Evolutionary conservation across 2,113 vertebrate genomes (phyloP), one percentile per base, ranked within the genome.

Genomic region (Vulpes vulpes): DNA sequence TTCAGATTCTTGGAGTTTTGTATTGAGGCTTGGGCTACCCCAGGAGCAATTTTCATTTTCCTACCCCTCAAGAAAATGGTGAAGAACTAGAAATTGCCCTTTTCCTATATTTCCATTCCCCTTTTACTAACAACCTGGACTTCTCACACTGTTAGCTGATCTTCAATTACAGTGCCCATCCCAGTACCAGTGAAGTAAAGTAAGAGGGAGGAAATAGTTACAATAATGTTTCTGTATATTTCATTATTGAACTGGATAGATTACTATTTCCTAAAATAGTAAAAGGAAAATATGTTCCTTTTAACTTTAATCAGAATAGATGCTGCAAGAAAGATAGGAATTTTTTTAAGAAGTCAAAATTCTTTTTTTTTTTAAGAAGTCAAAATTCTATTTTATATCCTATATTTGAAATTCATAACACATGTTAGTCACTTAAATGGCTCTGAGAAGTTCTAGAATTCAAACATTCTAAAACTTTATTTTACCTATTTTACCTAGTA

Each of bases 1-100:
- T 60, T 95, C 3, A 60, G 57, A 95, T 93, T 92, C 85, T 69
- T 96, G 12, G 32, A 94, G 93, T 96, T 59, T 82, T 9, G 11
- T 85, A 27, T 23, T 10, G 38, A 95, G 89, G 53, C 27, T 81
- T 80, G 3, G 11, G 16, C 16, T 51, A 2, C 20, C 57, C 49
- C 71, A 43, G 43, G 43, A 43, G 6, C 43, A 43, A 43, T 43
- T 43, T 43, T 43, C 43, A 43, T 43, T 43, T 43, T 43, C 43
- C 43, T 43, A 43, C 20, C 57, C 49, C 71, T 82, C 30, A 22
- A 51, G 38, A 94, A 94, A 76, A 69, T n/a, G 35, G 20, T 27
- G 11, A 74, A 51, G 65, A 89, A 90, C 9, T 60, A 78, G n/a
- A 43, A 4, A 79, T 15, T 84, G 30, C 20, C 5, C 67, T 93